phyloP scores from a whole-genome alignment of 1,140 invertebrate species.

The Reticulitermes speratus region DNA sequence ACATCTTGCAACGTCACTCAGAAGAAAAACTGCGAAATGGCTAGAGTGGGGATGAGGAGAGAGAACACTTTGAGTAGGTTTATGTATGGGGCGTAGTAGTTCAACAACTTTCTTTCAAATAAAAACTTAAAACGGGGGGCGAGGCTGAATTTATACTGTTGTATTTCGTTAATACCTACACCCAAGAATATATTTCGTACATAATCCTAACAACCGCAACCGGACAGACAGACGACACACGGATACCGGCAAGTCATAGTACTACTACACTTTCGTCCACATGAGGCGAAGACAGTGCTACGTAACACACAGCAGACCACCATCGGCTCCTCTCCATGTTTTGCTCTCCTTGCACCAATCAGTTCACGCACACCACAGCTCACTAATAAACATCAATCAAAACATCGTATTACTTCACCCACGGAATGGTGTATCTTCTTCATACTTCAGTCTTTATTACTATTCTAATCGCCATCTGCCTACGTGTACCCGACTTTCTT shows the following conservation, averaged over 20 bases:
- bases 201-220: not conserved
- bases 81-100: conserved; percentile 26
- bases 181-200: not conserved
- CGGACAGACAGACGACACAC: not conserved
- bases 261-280: not conserved
- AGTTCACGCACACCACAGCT: not conserved
- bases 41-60: conserved; percentile 17
- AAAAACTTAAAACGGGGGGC: conserved; percentile 20
- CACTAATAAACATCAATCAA: not conserved
- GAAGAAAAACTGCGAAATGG: conserved; percentile 1
- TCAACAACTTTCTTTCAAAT: conserved; percentile 22
- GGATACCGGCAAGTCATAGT: not conserved
- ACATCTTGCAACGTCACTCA: conserved; percentile 24
- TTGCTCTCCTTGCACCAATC: not conserved
- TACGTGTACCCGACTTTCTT: conserved; percentile 7
- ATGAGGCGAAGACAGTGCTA: not conserved
- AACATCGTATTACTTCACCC: not conserved
- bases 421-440: not conserved
- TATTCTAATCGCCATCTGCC: not conserved
- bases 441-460: not conserved
- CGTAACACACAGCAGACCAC: not conserved
- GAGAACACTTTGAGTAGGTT: conserved; percentile 25
- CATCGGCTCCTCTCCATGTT: not conserved
- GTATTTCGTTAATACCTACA: not conserved
- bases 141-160: conserved; percentile 1